Percentiles rank a stretch among this genome's conserved stretches.
Evolutionary conservation across 2,113 vertebrate genomes (phyloP).

Genomic region (Prochilodus magdalenae): DNA sequence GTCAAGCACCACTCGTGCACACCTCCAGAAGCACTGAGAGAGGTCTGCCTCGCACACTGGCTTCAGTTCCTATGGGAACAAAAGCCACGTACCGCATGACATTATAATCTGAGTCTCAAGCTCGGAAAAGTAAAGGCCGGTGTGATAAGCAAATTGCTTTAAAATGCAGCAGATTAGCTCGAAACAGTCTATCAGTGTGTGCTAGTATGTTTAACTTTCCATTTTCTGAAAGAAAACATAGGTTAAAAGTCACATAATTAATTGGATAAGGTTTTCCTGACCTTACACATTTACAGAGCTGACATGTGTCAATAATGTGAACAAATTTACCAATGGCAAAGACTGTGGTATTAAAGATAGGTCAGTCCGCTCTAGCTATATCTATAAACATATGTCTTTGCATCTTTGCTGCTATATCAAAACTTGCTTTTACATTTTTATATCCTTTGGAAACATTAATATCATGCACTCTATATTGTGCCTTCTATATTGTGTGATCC

Average conservation of each 20-base stretch:
- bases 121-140: constrained; percentile 50
- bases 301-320: neutral
- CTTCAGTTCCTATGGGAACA: constrained; percentile 74
- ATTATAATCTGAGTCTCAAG: constrained; percentile 54
- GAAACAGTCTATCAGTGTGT: constrained; percentile 46
- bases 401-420: neutral
- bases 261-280: neutral
- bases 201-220: constrained; percentile 65
- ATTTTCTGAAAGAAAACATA: constrained; percentile 37
- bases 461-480: neutral
- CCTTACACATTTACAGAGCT: neutral
- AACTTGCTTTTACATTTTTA: neutral
- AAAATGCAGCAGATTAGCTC: constrained; percentile 50
- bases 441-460: neutral
- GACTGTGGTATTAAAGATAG: neutral
- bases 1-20: constrained; percentile 59
- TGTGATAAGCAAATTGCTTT: constrained; percentile 67
- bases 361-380: neutral
- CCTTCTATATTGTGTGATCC: no score
- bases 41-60: constrained; percentile 64
- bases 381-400: neutral
- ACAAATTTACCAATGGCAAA: neutral
- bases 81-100: constrained; percentile 58
- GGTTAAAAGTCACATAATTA: constrained; percentile 11
- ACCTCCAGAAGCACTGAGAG: constrained; percentile 57